Evolutionary conservation across 2,797 vertebrate species (phyloP), one percentile per base, ranked within the genome.

Genomic region (Taenioides sp.): DNA sequence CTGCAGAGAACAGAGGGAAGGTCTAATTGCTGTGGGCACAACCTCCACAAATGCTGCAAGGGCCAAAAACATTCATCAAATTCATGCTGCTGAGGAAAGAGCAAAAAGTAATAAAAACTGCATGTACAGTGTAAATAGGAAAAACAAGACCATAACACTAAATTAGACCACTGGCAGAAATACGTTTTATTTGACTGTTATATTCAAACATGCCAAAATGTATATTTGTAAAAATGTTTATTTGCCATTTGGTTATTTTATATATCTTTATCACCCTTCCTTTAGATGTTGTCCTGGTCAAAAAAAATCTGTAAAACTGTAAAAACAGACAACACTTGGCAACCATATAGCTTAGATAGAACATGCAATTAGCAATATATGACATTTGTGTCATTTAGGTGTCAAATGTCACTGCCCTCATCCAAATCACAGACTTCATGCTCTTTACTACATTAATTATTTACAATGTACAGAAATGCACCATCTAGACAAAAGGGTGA

Each of bases 11-110:
- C 66, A 66, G 73, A n/a, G 77, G 75, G 63, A 65, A 75, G 76
- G 75, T 72, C 72, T 76, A 64, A 69, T 16, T 67, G 61, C 68
- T 84, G 73, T 69, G 70, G 72, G 49, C 65, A 28, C 54, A 65
- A 75, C 64, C 77, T 23, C 70, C 54, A 50, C 23, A 76, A 78
- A 75, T 59, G 69, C 60, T 58, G 55, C 22, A 9, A 23, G 22
- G 11, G 14, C 17, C 16, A 28, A 52, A 27, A 52, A 23, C 65
- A 31, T 31, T 37, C 25, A 54, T 31, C 17, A 66, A n/a, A 50
- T 18, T 43, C 49, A 20, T 49, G 22, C 23, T 50, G 14, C 64
- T 50, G 7, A 66, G 28, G 25, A 66, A 37, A 63, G 61, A 4
- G n/a, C 1, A 40, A 1, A 17, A 22, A 16, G 57, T 59, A 23